Conservation (phyloP, 2,113 vertebrate species). For the Misgurnus mizolepis region DNA sequence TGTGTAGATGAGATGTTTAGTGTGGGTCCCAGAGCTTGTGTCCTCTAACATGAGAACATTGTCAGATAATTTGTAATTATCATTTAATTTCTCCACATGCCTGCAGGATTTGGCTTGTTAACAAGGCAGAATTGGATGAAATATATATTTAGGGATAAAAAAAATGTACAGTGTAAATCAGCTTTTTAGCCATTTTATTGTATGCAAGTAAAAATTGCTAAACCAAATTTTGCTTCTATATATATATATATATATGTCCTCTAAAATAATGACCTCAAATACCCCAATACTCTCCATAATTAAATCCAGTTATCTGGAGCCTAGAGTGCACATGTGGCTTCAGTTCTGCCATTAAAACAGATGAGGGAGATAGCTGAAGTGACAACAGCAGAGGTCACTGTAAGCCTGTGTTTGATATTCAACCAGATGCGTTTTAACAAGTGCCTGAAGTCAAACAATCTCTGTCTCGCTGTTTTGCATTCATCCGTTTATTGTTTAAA, state of each 20-base stretch:
- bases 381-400: conserved; percentile 39
- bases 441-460: not conserved
- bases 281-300: not conserved
- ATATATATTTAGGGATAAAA: no score
- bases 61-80: conserved; percentile 26
- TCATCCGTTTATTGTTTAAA: not conserved
- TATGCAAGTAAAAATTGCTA: not conserved
- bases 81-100: conserved; percentile 9
- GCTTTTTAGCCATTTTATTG: no score
- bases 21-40: not conserved
- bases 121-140: not conserved
- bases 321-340: not conserved
- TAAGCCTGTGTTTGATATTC: not conserved
- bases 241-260: not conserved
- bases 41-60: conserved; percentile 11
- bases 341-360: not conserved
- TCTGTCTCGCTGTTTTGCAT: not conserved
- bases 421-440: not conserved
- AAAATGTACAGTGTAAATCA: no score
- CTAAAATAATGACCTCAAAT: not conserved
- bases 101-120: conserved; percentile 3
- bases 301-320: not conserved
- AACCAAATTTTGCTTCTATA: not conserved
- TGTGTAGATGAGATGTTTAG: conserved; percentile 8
- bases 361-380: not conserved